A percentile compares a stretch with the other conserved stretches of the same genome.
phyloP scores from a whole-genome alignment of 2,113 vertebrate species.

The Antennarius striatus region DNA sequence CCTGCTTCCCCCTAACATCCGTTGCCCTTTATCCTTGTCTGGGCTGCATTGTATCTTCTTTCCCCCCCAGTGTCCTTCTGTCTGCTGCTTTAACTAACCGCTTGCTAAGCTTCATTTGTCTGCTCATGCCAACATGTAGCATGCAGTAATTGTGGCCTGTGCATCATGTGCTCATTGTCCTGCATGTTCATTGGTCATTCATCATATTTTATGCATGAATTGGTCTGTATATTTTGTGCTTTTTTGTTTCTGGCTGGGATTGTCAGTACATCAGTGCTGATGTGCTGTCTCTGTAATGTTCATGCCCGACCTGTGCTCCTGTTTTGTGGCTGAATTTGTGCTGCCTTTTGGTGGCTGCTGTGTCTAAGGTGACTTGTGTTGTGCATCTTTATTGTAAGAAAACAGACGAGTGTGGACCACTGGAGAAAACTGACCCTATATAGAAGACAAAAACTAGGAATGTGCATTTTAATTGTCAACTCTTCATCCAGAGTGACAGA shows the following conservation, averaged over 20 bases:
- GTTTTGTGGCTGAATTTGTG: conserved; percentile 4
- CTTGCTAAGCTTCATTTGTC: conserved; percentile 42
- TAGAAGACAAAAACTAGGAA: background rate
- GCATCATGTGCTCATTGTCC: conserved; percentile 30
- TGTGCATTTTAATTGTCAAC: conserved; percentile 1
- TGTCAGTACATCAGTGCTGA: conserved; percentile 24
- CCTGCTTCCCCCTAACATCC: conserved; percentile 67
- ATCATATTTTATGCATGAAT: conserved; percentile 12
- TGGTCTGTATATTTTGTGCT: background rate
- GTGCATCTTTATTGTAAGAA: conserved; percentile 14
- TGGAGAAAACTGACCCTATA: background rate
- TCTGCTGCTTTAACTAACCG: conserved; percentile 59
- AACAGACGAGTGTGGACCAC: background rate
- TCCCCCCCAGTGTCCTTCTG: conserved; percentile 26
- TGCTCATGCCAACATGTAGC: conserved; percentile 38
- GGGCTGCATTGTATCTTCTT: conserved; percentile 45
- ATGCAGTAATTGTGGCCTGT: conserved; percentile 14
- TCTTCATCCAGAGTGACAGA: background rate
- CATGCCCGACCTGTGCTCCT: conserved; percentile 1
- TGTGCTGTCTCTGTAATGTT: conserved; percentile 9
- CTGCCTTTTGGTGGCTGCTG: conserved; percentile 13
- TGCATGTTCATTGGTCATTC: conserved; percentile 37
- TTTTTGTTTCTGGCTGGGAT: background rate
- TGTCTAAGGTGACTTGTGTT: background rate
- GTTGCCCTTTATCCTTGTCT: conserved; percentile 49